These are phyloP conservation scores for Eretmochelys imbricata DNA, from an alignment of 2,113 vertebrate genomes.

Conservation along the genomic window DNA sequence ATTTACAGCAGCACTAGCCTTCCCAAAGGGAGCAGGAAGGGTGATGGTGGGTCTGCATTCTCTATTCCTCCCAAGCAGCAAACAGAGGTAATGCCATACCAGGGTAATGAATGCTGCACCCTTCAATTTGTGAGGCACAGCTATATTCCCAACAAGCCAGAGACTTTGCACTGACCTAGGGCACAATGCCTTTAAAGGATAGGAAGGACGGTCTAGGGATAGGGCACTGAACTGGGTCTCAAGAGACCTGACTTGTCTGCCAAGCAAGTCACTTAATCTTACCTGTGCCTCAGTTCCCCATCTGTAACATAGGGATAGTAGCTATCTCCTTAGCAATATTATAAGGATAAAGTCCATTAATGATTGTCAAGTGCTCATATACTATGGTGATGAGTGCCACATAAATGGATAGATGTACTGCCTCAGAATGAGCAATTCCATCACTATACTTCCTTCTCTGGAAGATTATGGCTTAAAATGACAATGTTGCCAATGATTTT, in stretches of 20 bases:
- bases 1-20: background rate
- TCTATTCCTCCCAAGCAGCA: background rate
- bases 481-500: fast-evolving
- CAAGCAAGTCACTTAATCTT: background rate
- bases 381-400: background rate
- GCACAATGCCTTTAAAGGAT: background rate
- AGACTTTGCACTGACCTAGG: background rate
- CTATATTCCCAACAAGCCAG: background rate
- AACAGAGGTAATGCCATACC: background rate
- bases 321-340: background rate
- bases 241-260: too few species aligned
- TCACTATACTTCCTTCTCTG: background rate
- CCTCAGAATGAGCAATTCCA: background rate
- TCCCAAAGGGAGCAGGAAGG: background rate
- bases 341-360: background rate
- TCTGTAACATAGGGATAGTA: background rate
- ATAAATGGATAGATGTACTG: fast-evolving
- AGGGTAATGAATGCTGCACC: background rate
- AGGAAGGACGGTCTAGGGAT: background rate
- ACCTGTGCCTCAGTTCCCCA: background rate
- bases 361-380: background rate
- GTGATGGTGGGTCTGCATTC: background rate
- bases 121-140: background rate
- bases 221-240: background rate
- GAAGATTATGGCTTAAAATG: background rate